These are phyloP conservation scores for Hecatera dysodea DNA, from an alignment of 2,888 invertebrate species.

Conservation along the genomic window DNA sequence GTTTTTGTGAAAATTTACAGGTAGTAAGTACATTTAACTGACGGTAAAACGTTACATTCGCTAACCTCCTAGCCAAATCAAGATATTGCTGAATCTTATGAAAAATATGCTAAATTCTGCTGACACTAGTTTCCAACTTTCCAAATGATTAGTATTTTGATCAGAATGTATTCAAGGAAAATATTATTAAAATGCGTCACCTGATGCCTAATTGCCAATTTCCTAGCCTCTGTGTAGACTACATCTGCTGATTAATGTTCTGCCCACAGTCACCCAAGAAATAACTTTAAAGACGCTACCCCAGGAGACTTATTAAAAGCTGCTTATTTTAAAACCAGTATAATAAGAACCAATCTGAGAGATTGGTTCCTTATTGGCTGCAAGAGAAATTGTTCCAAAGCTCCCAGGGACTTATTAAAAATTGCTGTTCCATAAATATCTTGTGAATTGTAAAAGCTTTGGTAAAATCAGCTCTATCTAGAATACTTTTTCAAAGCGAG, in stretches of 20 bases:
- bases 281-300: constrained; percentile 11
- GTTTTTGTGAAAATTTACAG: no score
- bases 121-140: no score
- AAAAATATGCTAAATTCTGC: no score
- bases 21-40: no score
- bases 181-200: not conserved
- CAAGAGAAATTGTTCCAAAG: constrained; percentile 19
- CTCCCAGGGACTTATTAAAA: constrained; percentile 46
- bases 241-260: not conserved
- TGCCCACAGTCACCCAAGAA: not conserved
- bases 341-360: constrained; percentile 34
- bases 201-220: not conserved
- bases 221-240: not conserved
- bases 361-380: constrained; percentile 24
- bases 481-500: not conserved
- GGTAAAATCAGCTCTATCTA: not conserved
- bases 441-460: constrained; percentile 7
- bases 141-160: no score
- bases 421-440: constrained; percentile 17
- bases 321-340: constrained; percentile 40
- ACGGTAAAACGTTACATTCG: no score
- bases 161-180: not conserved
- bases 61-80: no score
- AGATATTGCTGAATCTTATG: no score
- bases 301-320: constrained; percentile 24